Conservation (phyloP, 2,797 vertebrate species). For the Neoniphon sammara region DNA sequence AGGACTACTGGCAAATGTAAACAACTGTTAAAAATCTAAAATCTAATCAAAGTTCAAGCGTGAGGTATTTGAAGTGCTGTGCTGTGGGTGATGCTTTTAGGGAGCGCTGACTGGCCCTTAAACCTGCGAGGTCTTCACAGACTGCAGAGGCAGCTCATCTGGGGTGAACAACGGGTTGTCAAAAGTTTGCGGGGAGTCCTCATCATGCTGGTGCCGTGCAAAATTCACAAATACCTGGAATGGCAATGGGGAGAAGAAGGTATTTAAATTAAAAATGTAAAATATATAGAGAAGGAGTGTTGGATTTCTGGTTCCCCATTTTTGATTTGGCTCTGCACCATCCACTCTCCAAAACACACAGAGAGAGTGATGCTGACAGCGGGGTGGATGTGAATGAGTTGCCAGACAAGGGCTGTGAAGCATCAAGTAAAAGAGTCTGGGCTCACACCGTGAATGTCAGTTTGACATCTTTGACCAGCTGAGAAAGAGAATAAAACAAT, state of each 20-base stretch:
- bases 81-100: not conserved
- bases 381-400: slow-evolving; percentile 59
- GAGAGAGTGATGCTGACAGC: slow-evolving; percentile 29
- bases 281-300: slow-evolving; percentile 8
- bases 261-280: not conserved
- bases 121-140: slow-evolving; percentile 26
- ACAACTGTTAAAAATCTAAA: slow-evolving; percentile 15
- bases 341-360: slow-evolving; percentile 53
- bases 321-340: slow-evolving; percentile 9
- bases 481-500: slow-evolving; percentile 74
- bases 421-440: slow-evolving; percentile 53
- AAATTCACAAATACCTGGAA: slow-evolving; percentile 86
- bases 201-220: slow-evolving; percentile 75
- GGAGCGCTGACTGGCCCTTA: not conserved
- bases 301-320: slow-evolving; percentile 31
- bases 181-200: slow-evolving; percentile 58
- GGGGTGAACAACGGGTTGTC: slow-evolving; percentile 75
- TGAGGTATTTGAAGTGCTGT: not conserved
- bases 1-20: slow-evolving; percentile 22
- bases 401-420: slow-evolving; percentile 56
- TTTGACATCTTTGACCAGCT: slow-evolving; percentile 75
- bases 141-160: slow-evolving; percentile 73
- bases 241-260: slow-evolving; percentile 8
- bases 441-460: slow-evolving; percentile 69
- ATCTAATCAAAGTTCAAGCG: not conserved